phyloP scores from a whole-genome alignment of 2,797 vertebrate species.

The Brotula barbata region DNA sequence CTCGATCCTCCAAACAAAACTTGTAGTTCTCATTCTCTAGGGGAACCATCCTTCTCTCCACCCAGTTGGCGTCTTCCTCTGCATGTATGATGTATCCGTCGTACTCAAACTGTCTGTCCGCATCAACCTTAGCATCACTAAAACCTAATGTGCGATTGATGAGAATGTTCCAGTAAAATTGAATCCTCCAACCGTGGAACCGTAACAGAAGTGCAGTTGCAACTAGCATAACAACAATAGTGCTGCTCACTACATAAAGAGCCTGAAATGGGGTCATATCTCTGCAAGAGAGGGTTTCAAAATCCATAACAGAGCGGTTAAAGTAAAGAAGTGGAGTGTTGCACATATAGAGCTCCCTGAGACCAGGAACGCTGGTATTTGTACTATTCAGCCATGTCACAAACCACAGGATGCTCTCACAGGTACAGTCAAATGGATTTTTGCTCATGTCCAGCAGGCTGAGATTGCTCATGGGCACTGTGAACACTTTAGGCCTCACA shows the following conservation, averaged over 20 bases:
- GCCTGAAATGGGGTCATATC: slow-evolving; percentile 87
- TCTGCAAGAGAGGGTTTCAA: slow-evolving; percentile 88
- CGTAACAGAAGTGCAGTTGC: slow-evolving; percentile 77
- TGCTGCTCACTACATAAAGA: slow-evolving; percentile 80
- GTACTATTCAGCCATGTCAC: slow-evolving; percentile 87
- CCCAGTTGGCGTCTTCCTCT: slow-evolving; percentile 83
- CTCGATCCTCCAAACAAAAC: slow-evolving; percentile 89
- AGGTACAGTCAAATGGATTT: slow-evolving; percentile 97
- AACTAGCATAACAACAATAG: slow-evolving; percentile 69
- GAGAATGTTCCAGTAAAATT: slow-evolving; percentile 89
- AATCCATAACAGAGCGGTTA: slow-evolving; percentile 77
- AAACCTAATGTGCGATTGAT: slow-evolving; percentile 87
- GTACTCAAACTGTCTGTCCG: slow-evolving; percentile 77
- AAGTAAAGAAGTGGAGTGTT: slow-evolving; percentile 90
- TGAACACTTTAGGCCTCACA: slow-evolving; percentile 84
- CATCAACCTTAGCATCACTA: slow-evolving; percentile 77
- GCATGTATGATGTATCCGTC: slow-evolving; percentile 90
- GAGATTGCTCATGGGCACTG: slow-evolving; percentile 79
- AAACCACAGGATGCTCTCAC: slow-evolving; percentile 95
- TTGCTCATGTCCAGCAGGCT: slow-evolving; percentile 81
- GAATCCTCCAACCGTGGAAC: slow-evolving; percentile 92
- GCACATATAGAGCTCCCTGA: slow-evolving; percentile 82
- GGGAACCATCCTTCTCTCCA: slow-evolving; percentile 81
- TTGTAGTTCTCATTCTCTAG: slow-evolving; percentile 78
- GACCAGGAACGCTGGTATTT: slow-evolving; percentile 72